phyloP scores from a whole-genome alignment of 2,113 vertebrate genomes.

The Scomber japonicus region DNA sequence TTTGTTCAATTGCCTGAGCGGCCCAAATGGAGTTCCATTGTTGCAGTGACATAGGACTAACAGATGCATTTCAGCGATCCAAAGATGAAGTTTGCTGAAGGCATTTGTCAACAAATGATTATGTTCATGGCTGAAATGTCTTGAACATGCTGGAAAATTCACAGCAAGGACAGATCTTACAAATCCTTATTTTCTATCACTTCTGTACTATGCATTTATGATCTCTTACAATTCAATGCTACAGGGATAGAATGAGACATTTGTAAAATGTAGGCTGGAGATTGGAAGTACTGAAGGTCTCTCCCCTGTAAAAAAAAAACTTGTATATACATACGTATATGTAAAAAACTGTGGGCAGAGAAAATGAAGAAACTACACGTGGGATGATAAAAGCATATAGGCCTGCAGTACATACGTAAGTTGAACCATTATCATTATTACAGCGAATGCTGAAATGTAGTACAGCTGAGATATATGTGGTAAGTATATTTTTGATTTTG shows the following conservation, averaged over 20 bases:
- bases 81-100: slow-evolving; percentile 5
- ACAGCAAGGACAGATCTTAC: background rate
- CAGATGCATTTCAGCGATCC: background rate
- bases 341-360: slow-evolving; percentile 6
- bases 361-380: slow-evolving; percentile 29
- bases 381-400: slow-evolving; percentile 19
- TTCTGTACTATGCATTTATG: background rate
- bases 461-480: background rate
- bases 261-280: background rate
- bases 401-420: background rate
- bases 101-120: background rate
- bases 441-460: background rate
- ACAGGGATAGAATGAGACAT: slow-evolving; percentile 30
- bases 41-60: slow-evolving; percentile 3
- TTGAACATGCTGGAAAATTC: background rate
- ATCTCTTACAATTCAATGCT: slow-evolving; percentile 10
- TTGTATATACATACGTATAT: background rate
- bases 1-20: slow-evolving; percentile 40
- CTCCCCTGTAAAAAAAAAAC: background rate
- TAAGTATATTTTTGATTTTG: slow-evolving; percentile 11
- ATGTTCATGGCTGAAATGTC: background rate
- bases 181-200: background rate
- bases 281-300: background rate
- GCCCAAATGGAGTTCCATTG: background rate
- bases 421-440: background rate